phyloP scores from a whole-genome alignment of 2,888 invertebrate species.

The Chelonus formosanus region DNA sequence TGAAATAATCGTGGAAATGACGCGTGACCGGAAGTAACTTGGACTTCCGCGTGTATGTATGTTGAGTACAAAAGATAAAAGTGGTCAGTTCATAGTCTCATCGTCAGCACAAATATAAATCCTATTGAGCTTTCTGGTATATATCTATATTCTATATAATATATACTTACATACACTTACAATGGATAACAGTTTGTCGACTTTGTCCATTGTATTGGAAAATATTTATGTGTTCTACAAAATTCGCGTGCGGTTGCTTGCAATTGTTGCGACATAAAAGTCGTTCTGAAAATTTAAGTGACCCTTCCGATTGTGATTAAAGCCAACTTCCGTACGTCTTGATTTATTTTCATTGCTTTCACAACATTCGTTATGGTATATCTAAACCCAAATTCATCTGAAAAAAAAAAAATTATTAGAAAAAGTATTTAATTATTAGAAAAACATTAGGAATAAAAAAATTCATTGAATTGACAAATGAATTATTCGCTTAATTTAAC shows the following conservation, averaged over 20 bases:
- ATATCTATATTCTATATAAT: too few relatives aligned
- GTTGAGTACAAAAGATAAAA: constrained; percentile 24
- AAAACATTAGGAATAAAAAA: background rate
- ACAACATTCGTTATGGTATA: background rate
- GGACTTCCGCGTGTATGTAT: constrained; percentile 20
- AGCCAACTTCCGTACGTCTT: constrained; percentile 4
- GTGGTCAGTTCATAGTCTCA: constrained; percentile 12
- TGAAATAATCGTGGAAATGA: constrained; percentile 61
- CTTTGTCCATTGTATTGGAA: constrained; percentile 51
- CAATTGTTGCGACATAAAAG: constrained; percentile 16
- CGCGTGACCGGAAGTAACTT: constrained; percentile 55
- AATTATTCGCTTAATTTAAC: background rate
- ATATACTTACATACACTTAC: too few relatives aligned
- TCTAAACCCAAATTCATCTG: background rate
- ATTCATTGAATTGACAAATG: background rate
- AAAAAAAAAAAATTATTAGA: constrained; percentile 1
- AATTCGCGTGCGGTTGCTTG: background rate
- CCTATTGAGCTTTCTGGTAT: too few relatives aligned
- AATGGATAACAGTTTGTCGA: constrained; percentile 15
- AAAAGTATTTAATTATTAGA: constrained; percentile 1
- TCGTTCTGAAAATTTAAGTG: constrained; percentile 30
- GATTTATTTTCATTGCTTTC: constrained; percentile 24
- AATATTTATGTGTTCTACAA: constrained; percentile 54
- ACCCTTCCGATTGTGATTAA: constrained; percentile 30
- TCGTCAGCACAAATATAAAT: too few relatives aligned